A percentile compares a stretch with the other conserved stretches of the same genome.
These are phyloP conservation scores for Eudyptes chrysolophus DNA, from an alignment of 2,113 vertebrate genomes.

Conservation along the genomic window DNA sequence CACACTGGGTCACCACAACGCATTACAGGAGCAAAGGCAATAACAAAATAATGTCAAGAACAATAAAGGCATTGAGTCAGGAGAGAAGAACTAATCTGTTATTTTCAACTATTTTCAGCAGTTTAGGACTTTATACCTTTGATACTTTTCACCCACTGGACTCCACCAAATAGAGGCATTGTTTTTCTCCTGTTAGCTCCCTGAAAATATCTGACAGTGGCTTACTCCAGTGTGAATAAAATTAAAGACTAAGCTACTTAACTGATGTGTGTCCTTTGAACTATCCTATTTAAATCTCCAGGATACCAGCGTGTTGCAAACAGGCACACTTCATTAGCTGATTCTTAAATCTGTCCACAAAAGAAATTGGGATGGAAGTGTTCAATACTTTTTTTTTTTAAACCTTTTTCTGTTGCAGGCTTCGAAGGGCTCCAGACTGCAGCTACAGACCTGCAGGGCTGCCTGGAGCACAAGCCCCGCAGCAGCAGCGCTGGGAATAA, in stretches of 20 bases:
- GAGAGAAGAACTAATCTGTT: background rate
- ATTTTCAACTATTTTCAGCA: background rate
- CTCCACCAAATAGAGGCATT: background rate
- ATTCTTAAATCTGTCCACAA: background rate
- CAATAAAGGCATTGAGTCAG: background rate
- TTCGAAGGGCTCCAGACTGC: background rate
- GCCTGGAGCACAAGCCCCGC: background rate
- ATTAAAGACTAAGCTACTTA: constrained; percentile 21
- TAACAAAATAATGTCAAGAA: background rate
- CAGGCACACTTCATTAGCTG: background rate
- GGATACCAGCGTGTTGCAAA: background rate
- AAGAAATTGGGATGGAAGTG: background rate
- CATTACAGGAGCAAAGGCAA: background rate
- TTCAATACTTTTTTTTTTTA: background rate
- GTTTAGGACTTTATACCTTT: background rate
- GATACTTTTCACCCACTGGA: background rate
- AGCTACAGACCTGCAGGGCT: background rate
- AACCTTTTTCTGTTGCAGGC: background rate
- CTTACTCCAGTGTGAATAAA: background rate
- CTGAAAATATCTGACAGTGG: background rate
- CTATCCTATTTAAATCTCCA: background rate
- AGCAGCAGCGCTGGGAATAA: background rate
- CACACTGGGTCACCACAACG: background rate
- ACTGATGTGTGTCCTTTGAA: background rate
- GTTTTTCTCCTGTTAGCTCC: background rate